These are phyloP conservation scores for Omphaloscelis lunosa DNA, from an alignment of 2,888 invertebrate species.

Conservation along the genomic window DNA sequence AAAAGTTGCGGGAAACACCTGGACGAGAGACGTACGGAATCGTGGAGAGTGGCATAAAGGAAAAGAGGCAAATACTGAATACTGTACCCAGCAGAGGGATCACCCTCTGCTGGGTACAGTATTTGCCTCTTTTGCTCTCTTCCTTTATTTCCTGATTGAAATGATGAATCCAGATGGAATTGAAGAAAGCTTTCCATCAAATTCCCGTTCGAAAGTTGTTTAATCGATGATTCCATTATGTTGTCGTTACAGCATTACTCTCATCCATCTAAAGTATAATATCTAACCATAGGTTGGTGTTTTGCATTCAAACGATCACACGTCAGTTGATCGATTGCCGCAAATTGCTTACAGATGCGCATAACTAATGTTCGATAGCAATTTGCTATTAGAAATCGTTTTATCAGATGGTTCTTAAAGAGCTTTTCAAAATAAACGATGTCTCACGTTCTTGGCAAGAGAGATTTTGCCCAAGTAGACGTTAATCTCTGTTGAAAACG, in stretches of 20 bases:
- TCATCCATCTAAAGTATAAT: conserved; percentile 18
- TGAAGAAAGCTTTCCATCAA: background rate
- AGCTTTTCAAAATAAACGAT: conserved; percentile 49
- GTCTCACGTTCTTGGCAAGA: conserved; percentile 10
- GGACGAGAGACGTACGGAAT: too few species aligned
- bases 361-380: conserved; percentile 53
- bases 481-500: background rate
- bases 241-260: background rate
- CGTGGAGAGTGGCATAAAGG: background rate
- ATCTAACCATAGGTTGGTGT: background rate
- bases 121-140: too few species aligned
- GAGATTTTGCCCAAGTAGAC: background rate
- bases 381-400: conserved; percentile 57
- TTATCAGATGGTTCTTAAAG: conserved; percentile 22
- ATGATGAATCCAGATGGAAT: background rate
- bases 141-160: too few species aligned
- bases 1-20: background rate
- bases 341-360: conserved; percentile 53
- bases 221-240: background rate
- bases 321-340: conserved; percentile 45
- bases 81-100: background rate
- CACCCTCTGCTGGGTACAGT: too few species aligned
- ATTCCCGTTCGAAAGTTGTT: conserved; percentile 12
- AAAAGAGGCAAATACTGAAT: background rate
- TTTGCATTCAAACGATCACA: conserved; percentile 43